Evolutionary conservation across 1,140 invertebrate genomes (phyloP).

Genomic region (Pogonomyrmex barbatus): DNA sequence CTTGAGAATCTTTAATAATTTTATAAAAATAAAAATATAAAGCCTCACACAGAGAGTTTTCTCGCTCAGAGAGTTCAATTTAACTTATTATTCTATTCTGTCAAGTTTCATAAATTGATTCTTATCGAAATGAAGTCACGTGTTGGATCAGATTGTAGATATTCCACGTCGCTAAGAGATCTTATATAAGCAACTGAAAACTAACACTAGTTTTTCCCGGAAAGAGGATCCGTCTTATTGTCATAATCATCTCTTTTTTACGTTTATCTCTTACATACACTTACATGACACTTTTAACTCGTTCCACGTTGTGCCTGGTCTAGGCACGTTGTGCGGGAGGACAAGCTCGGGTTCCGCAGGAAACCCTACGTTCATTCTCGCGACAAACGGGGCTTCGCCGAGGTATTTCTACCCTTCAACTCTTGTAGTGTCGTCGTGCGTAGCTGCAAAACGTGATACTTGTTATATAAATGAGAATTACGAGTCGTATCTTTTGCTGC

Average conservation of each 20-base stretch:
- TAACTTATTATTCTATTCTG: not conserved
- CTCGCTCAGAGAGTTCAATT: not conserved
- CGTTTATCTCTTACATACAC: not conserved
- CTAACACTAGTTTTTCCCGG: not conserved
- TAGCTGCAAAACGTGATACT: not conserved
- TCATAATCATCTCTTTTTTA: not conserved
- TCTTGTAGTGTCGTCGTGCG: constrained; percentile 13
- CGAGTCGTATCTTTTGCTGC: constrained; percentile 7
- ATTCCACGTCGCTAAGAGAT: not conserved
- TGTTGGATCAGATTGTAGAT: not conserved
- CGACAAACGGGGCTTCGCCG: constrained; percentile 76
- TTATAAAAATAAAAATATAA: not conserved
- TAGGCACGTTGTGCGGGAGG: not conserved
- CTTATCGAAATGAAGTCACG: not conserved
- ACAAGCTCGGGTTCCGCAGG: constrained; percentile 59
- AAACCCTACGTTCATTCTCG: constrained; percentile 75
- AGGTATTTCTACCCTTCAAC: constrained; percentile 72
- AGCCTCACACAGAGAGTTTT: not conserved
- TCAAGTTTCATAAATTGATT: not conserved
- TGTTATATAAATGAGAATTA: constrained; percentile 59
- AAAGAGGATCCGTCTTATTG: not conserved
- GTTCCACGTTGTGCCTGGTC: not conserved
- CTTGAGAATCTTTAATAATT: not conserved
- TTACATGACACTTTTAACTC: not conserved
- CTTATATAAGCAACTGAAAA: constrained; percentile 1